Conservation (phyloP, 2,888 invertebrate species). For the Drosophila pseudotakahashii region DNA sequence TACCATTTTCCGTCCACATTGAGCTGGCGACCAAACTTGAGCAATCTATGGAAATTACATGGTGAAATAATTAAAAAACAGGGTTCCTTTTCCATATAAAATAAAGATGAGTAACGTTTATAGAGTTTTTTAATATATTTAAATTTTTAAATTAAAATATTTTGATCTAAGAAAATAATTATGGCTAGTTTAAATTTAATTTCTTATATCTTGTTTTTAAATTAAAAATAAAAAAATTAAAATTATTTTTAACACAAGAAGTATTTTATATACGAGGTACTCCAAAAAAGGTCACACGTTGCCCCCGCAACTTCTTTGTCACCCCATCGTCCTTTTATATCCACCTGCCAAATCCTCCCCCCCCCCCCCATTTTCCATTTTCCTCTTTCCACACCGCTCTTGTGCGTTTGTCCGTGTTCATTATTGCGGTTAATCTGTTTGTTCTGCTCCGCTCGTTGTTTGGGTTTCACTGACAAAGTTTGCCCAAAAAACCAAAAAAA, state of each 20-base stretch:
- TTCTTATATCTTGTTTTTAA: too few species aligned
- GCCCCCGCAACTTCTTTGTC: background rate
- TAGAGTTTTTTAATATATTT: too few species aligned
- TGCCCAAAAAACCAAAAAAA: slow-evolving; percentile 38
- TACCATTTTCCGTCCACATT: slow-evolving; percentile 11
- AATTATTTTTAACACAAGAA: background rate
- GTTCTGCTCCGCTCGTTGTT: slow-evolving; percentile 53
- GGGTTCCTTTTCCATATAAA: background rate
- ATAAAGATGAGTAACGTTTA: too few species aligned
- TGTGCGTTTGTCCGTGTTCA: slow-evolving; percentile 75
- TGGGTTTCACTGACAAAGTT: slow-evolving; percentile 48
- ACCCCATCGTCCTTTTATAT: background rate
- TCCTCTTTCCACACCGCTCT: slow-evolving; percentile 8
- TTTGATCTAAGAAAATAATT: too few species aligned
- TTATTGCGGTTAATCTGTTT: slow-evolving; percentile 80
- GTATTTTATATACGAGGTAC: background rate
- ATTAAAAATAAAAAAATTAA: too few species aligned
- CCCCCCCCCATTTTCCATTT: background rate
- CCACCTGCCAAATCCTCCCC: slow-evolving; percentile 6
- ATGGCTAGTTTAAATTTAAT: too few species aligned
- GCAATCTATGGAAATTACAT: slow-evolving; percentile 23
- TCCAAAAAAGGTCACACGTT: slow-evolving; percentile 16
- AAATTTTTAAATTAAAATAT: too few species aligned
- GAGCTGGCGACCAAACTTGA: slow-evolving; percentile 11
- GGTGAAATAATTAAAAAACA: slow-evolving; percentile 6